Percentiles rank a stretch among this genome's conserved stretches.
These are phyloP conservation scores for Clarias fuscus DNA, from an alignment of 2,797 vertebrate genomes.

Conservation along the genomic window DNA sequence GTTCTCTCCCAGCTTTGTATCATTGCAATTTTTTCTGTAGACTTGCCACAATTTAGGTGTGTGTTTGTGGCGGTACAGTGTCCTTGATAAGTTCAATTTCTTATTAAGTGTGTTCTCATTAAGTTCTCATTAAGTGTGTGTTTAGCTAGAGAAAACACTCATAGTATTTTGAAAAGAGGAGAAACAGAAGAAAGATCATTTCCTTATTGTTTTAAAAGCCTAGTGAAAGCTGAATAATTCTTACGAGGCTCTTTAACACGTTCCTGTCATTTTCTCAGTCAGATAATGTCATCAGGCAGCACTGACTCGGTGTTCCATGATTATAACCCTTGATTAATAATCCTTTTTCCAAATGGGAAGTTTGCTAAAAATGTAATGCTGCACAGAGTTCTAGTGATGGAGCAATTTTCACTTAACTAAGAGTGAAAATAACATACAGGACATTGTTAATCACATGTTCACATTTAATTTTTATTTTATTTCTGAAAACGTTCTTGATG, in stretches of 20 bases:
- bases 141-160: not conserved
- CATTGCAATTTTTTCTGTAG: not conserved
- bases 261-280: not conserved
- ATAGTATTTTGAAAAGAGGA: not conserved
- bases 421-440: not conserved
- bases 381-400: not conserved
- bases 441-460: not conserved
- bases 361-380: not conserved
- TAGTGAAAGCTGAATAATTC: not conserved
- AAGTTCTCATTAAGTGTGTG: not conserved
- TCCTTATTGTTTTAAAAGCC: not conserved
- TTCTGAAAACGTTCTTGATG: not conserved
- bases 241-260: not conserved
- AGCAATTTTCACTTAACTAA: not conserved
- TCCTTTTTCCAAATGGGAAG: not conserved
- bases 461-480: not conserved
- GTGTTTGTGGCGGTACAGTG: not conserved
- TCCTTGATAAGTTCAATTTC: not conserved
- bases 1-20: not conserved
- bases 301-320: not conserved
- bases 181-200: not conserved
- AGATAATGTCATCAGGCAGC: not conserved
- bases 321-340: not conserved
- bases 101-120: not conserved
- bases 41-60: not conserved